Evolutionary conservation across 2,797 vertebrate genomes (phyloP).

Genomic region (Phoebastria nigripes): DNA sequence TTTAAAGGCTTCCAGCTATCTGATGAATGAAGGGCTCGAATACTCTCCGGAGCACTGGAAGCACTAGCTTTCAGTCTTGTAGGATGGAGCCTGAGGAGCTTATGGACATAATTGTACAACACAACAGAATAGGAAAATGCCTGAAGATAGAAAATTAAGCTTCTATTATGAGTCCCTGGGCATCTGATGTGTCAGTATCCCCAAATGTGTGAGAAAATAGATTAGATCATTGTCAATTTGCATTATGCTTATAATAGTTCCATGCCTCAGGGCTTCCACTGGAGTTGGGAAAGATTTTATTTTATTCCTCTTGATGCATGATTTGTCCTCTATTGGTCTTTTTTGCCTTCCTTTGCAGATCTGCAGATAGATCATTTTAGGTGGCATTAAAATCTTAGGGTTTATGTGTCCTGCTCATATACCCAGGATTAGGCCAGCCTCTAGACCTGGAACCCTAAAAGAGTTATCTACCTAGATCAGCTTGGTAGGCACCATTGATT

Average conservation of each 20-base stretch:
- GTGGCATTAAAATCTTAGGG: neutral
- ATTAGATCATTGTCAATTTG: constrained; percentile 39
- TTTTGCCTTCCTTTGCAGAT: neutral
- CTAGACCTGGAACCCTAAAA: neutral
- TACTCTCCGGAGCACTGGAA: neutral
- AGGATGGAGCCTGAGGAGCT: neutral
- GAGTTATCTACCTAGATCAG: neutral
- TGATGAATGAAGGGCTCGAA: neutral
- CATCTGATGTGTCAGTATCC: constrained; percentile 32
- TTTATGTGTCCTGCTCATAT: neutral
- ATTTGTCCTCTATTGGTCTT: neutral
- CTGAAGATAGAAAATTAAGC: constrained; percentile 28
- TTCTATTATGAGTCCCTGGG: neutral
- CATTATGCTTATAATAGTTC: constrained; percentile 25
- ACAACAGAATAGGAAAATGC: neutral
- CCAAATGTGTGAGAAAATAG: constrained; percentile 22
- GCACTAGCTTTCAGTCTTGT: neutral
- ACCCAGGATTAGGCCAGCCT: neutral
- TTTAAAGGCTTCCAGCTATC: neutral
- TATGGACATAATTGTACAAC: neutral
- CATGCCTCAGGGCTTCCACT: constrained; percentile 33
- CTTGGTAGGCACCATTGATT: neutral
- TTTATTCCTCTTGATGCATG: neutral
- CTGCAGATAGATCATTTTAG: neutral
- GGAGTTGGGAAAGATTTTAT: neutral